Conservation (phyloP, 2,113 vertebrate genomes). For the Oenanthe oenanthe region DNA sequence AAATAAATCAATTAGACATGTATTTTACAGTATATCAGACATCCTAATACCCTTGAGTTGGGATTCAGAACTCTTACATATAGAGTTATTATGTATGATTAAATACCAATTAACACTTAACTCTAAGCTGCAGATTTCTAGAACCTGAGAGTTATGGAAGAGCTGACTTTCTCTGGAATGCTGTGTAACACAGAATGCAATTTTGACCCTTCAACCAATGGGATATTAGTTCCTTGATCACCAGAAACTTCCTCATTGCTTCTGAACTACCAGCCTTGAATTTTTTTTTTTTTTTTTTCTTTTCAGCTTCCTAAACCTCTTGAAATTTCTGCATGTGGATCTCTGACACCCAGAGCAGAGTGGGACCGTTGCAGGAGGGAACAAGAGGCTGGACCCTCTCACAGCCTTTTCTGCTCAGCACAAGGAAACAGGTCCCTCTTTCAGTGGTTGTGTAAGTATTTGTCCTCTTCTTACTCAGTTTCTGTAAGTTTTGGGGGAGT, state of each 20-base stretch:
- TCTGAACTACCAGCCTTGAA: background rate
- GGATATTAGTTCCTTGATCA: background rate
- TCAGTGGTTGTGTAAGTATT: background rate
- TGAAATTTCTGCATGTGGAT: accelerated
- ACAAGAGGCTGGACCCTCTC: background rate
- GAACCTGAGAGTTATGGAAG: background rate
- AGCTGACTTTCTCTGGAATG: background rate
- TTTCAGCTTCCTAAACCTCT: background rate
- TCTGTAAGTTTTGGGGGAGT: background rate
- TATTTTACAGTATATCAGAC: background rate
- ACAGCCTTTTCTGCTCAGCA: background rate
- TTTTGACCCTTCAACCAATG: background rate
- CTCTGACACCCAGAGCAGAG: background rate
- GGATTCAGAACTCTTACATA: background rate
- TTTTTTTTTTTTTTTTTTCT: background rate
- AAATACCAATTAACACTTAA: slow-evolving; percentile 7
- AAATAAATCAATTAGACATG: background rate
- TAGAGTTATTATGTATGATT: background rate
- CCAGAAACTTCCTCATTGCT: background rate
- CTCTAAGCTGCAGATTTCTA: background rate
- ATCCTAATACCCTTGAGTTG: background rate
- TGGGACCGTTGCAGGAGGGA: accelerated
- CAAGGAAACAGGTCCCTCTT: background rate
- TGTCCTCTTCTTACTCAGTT: background rate
- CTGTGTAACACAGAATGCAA: background rate